A percentile compares a stretch with the other conserved stretches of the same genome.
Conservation (phyloP, 2,888 invertebrate species). For the Xestoiulus laeticollis region DNA sequence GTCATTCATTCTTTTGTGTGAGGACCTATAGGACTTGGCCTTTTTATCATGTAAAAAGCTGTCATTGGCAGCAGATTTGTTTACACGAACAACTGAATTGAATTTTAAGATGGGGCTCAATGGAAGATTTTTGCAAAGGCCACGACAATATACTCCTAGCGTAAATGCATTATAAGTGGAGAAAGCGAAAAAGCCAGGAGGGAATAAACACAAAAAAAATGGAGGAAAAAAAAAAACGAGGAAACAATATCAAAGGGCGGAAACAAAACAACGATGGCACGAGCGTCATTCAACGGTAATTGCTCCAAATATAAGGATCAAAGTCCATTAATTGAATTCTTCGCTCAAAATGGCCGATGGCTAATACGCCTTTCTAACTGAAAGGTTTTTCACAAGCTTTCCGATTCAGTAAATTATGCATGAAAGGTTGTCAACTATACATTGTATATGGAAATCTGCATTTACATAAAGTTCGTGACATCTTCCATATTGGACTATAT, state of each 20-base stretch:
- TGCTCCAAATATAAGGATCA: conserved; percentile 2
- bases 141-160: conserved; percentile 25
- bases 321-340: neutral
- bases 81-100: conserved; percentile 41
- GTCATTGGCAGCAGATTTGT: conserved; percentile 47
- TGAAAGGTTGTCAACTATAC: too few species aligned
- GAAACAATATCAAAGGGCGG: conserved; percentile 27
- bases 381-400: too few species aligned
- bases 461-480: too few species aligned
- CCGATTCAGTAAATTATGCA: too few species aligned
- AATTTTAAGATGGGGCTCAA: conserved; percentile 31
- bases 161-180: conserved; percentile 13
- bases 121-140: conserved; percentile 34
- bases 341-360: neutral
- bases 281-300: conserved; percentile 17
- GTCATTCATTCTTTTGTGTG: conserved; percentile 24
- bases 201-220: neutral
- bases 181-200: conserved; percentile 14
- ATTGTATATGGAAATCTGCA: too few species aligned
- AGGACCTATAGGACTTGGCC: neutral
- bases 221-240: neutral
- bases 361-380: too few species aligned
- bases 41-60: conserved; percentile 42
- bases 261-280: conserved; percentile 39
- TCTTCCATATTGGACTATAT: too few species aligned